Percentiles rank a stretch among this genome's conserved stretches.
Conservation (phyloP, 2,888 invertebrate genomes). For the Drosophila yooni region DNA sequence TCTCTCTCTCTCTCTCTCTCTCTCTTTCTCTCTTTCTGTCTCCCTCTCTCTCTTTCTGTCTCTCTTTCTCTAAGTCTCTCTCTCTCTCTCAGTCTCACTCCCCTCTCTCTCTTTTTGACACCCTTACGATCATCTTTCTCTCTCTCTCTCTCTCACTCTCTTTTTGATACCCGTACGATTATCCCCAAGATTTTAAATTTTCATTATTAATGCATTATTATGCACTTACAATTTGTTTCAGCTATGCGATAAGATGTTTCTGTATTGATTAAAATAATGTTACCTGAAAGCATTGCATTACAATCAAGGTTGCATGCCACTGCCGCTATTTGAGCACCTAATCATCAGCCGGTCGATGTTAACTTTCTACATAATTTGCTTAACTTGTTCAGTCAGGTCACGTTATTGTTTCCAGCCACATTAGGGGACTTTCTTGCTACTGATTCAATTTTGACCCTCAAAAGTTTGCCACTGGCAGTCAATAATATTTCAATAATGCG, state of each 20-base stretch:
- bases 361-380: constrained; percentile 42
- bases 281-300: neutral
- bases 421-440: constrained; percentile 26
- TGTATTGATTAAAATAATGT: neutral
- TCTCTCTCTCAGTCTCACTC: too few species aligned
- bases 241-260: neutral
- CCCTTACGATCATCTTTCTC: neutral
- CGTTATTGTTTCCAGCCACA: constrained; percentile 50
- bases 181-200: neutral
- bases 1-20: too few species aligned
- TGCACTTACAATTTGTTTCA: neutral
- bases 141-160: neutral
- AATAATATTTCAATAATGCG: constrained; percentile 9
- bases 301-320: neutral
- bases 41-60: neutral
- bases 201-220: neutral
- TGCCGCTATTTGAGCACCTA: constrained; percentile 26
- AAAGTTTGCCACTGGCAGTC: constrained; percentile 13
- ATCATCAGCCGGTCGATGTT: constrained; percentile 56
- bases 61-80: neutral
- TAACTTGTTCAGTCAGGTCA: constrained; percentile 54
- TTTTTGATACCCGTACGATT: neutral
- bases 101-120: neutral
- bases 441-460: constrained; percentile 52
- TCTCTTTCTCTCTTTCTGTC: neutral